Evolutionary conservation across 2,113 vertebrate genomes (phyloP).

Genomic region (Procavia capensis): DNA sequence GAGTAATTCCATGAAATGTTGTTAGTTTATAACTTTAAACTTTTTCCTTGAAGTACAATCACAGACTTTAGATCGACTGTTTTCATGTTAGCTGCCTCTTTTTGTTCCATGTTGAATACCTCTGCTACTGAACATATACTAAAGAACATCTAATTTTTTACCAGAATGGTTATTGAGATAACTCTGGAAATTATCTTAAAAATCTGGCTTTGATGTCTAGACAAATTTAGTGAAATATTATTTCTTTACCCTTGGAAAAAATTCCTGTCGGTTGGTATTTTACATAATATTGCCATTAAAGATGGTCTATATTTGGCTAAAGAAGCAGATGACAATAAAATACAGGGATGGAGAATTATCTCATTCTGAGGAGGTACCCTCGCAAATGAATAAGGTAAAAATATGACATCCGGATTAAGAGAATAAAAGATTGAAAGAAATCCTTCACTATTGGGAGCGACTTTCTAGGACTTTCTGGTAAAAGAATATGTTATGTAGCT

Average conservation of each 20-base stretch:
- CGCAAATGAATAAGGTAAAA: slow-evolving; percentile 77
- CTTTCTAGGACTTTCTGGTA: slow-evolving; percentile 47
- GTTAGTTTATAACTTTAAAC: slow-evolving; percentile 66
- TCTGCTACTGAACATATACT: slow-evolving; percentile 34
- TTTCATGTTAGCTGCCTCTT: slow-evolving; percentile 47
- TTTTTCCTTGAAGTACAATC: slow-evolving; percentile 57
- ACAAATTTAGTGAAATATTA: slow-evolving; percentile 68
- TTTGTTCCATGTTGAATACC: slow-evolving; percentile 37
- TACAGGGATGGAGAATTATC: slow-evolving; percentile 69
- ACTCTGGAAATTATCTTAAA: slow-evolving; percentile 59
- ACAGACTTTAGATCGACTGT: slow-evolving; percentile 39
- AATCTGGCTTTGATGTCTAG: slow-evolving; percentile 60
- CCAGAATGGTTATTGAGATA: slow-evolving; percentile 25
- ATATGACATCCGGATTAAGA: slow-evolving; percentile 29
- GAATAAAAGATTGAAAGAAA: slow-evolving; percentile 71
- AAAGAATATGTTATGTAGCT: background rate
- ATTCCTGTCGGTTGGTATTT: slow-evolving; percentile 65
- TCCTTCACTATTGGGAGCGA: slow-evolving; percentile 58
- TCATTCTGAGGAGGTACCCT: slow-evolving; percentile 63
- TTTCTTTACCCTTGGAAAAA: slow-evolving; percentile 67
- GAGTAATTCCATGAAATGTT: slow-evolving; percentile 58
- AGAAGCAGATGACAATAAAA: slow-evolving; percentile 71
- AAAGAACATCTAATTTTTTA: slow-evolving; percentile 38
- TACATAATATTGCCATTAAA: slow-evolving; percentile 78
- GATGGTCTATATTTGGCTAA: slow-evolving; percentile 60